phyloP scores from a whole-genome alignment of 2,113 vertebrate genomes.

The Toxostoma redivivum region DNA sequence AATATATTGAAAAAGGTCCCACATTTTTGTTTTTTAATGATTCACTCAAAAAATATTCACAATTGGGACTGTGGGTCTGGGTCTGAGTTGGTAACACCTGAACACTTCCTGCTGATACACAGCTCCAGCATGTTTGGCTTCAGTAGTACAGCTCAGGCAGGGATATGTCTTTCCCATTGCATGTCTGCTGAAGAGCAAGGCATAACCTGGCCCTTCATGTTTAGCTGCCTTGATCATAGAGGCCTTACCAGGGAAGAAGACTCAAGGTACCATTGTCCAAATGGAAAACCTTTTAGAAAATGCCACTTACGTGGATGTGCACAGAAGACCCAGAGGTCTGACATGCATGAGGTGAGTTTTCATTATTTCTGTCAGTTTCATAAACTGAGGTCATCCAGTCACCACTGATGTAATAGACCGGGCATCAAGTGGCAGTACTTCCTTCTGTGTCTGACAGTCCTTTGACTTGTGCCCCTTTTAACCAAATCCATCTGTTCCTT shows the following conservation, averaged over 20 bases:
- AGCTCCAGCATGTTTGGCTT: background rate
- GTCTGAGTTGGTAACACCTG: background rate
- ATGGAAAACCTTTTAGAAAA: background rate
- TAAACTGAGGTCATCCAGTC: background rate
- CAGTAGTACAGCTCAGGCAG: background rate
- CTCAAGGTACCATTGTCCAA: background rate
- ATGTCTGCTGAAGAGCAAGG: background rate
- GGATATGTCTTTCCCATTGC: background rate
- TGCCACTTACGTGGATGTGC: fast-evolving
- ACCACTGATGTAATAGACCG: fast-evolving
- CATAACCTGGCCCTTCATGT: background rate
- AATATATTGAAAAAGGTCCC: background rate
- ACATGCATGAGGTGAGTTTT: fast-evolving
- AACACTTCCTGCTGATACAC: background rate
- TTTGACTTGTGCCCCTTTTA: background rate
- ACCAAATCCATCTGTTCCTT: background rate
- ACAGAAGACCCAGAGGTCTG: background rate
- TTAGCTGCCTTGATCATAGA: background rate
- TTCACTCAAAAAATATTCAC: background rate
- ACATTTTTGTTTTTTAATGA: background rate
- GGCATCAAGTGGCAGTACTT: background rate
- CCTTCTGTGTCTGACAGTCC: background rate
- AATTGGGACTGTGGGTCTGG: background rate
- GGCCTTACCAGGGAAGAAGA: background rate
- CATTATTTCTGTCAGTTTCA: background rate